Evolutionary conservation across 2,113 vertebrate genomes (phyloP), one percentile per base, ranked within the genome.

Genomic region (Galemys pyrenaicus): DNA sequence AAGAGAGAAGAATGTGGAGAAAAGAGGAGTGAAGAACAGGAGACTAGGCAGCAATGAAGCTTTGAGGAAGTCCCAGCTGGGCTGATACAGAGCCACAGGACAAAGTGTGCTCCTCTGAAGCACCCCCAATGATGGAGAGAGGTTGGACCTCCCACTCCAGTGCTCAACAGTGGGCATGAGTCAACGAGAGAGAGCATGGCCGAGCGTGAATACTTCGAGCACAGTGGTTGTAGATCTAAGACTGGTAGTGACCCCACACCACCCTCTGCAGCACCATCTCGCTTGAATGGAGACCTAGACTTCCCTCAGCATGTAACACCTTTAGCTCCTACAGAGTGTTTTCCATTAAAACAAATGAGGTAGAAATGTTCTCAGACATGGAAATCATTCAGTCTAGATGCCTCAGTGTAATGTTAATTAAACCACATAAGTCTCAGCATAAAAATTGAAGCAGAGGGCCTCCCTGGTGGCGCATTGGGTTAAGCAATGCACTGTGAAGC

Each of bases 11-110:
- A 19, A 10, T 39, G 17, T 56, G 44, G n/a, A 37, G 39, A 41
- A n/a, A 5, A 30, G 20, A 68, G 32, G 65, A 10, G 0, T 30
- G 30, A 32, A 2, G 28, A 15, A 4, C 13, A 35, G 10, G 26
- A 32, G 7, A 1, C 2, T 51, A 3, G 4, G 6, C 6, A 1
- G 5, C 32, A 30, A 5, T 32, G 5, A 1, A 37, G 6, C 26
- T 64, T 28, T 24, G 3, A 92, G 58, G 5, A 6, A 1, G 32
- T 32, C 30, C 24, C 17, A 10, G 10, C 3, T 2, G 32, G 9
- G 2, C 15, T 17, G 32, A 28, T 9, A 24, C 22, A 28, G 70
- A 65, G 13, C 26, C 5, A 10, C 20, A 5, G 20, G 4, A 3
- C 3, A 19, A 6, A 68, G 19, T n/a, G 3, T 10, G 24, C 1